These are phyloP conservation scores for Pempheris klunzingeri DNA, from an alignment of 2,797 vertebrate genomes.

Conservation along the genomic window DNA sequence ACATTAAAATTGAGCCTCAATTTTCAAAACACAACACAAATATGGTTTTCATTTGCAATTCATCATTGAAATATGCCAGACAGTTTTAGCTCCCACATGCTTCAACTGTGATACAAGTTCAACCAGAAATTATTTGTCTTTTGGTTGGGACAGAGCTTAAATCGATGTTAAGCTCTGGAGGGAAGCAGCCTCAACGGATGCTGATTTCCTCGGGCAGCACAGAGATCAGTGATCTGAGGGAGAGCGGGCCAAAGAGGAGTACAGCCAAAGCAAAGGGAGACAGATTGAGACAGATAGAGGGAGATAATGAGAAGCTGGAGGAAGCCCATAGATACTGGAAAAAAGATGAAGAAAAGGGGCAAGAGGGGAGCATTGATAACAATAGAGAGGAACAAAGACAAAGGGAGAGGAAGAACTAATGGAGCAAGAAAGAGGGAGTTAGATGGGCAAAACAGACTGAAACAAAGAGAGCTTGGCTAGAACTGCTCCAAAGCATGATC, in stretches of 20 bases:
- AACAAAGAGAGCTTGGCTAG: conserved; percentile 6
- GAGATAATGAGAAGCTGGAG: conserved; percentile 61
- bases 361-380: conserved; percentile 21
- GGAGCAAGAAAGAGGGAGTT: background rate
- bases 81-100: background rate
- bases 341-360: conserved; percentile 23
- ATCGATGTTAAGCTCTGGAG: conserved; percentile 51
- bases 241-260: conserved; percentile 41
- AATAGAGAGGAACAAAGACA: conserved; percentile 14
- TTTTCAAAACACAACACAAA: conserved; percentile 1
- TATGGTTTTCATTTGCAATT: conserved; percentile 7
- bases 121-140: conserved; percentile 27
- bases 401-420: conserved; percentile 9
- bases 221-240: conserved; percentile 48
- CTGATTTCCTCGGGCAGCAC: conserved; percentile 29
- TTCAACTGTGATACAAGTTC: conserved; percentile 12
- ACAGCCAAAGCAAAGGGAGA: conserved; percentile 51
- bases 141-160: conserved; percentile 11
- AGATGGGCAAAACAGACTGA: conserved; percentile 4
- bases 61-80: conserved; percentile 2
- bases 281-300: conserved; percentile 31
- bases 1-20: background rate
- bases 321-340: conserved; percentile 39
- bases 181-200: conserved; percentile 43
- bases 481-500: conserved; percentile 19